These are phyloP conservation scores for Elymnias hypermnestra DNA, from an alignment of 1,140 invertebrate species.

Conservation along the genomic window DNA sequence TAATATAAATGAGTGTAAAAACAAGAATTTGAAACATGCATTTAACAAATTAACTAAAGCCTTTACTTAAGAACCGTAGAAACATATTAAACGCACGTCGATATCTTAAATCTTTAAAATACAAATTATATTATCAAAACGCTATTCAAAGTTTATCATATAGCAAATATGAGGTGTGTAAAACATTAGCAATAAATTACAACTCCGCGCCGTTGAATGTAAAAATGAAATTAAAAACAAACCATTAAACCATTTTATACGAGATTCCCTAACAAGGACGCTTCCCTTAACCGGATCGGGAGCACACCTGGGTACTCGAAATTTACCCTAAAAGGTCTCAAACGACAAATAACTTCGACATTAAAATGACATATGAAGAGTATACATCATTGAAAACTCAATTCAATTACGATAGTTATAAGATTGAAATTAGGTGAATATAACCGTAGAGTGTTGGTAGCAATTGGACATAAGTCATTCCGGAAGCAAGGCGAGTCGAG, in stretches of 20 bases:
- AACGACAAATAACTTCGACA: slow-evolving; percentile 39
- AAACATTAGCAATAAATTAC: slow-evolving; percentile 55
- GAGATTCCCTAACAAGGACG: slow-evolving; percentile 72
- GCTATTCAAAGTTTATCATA: slow-evolving; percentile 3
- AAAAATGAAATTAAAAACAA: slow-evolving; percentile 75
- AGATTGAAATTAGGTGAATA: slow-evolving; percentile 25
- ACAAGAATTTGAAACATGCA: no score
- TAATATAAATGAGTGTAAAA: no score
- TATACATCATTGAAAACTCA: slow-evolving; percentile 6
- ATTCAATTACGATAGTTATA: slow-evolving; percentile 15
- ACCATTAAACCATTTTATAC: slow-evolving; percentile 74
- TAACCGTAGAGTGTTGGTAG: slow-evolving; percentile 12
- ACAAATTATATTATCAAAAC: no score
- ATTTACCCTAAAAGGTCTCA: slow-evolving; percentile 70
- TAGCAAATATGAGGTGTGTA: slow-evolving; percentile 10
- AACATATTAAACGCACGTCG: no score
- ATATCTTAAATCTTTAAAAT: no score
- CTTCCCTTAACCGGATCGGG: slow-evolving; percentile 74
- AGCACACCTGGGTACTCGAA: slow-evolving; percentile 74
- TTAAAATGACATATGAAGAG: slow-evolving; percentile 31
- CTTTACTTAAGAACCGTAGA: no score
- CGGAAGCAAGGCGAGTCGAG: slow-evolving; percentile 69
- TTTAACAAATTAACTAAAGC: no score
- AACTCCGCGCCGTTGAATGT: slow-evolving; percentile 52
- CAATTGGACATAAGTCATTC: slow-evolving; percentile 68